These are phyloP conservation scores for Icerya purchasi DNA, from an alignment of 2,888 invertebrate genomes.

Conservation along the genomic window DNA sequence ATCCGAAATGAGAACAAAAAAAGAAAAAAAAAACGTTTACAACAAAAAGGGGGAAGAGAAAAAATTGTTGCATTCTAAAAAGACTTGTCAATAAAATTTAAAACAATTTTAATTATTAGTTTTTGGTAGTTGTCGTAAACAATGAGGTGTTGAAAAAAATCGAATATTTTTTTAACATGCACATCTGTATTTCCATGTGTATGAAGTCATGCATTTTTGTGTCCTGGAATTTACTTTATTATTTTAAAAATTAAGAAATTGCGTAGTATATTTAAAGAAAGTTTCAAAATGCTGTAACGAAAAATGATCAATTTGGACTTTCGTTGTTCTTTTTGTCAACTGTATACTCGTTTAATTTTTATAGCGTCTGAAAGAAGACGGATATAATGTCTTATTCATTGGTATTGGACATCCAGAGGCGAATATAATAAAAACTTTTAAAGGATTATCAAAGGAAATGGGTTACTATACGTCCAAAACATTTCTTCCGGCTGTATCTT, in stretches of 20 bases:
- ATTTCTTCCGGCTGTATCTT: slow-evolving; percentile 71
- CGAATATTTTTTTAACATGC: too few species aligned
- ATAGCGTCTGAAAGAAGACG: slow-evolving; percentile 43
- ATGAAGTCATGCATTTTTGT: not conserved
- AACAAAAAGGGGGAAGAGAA: too few species aligned
- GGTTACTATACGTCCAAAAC: slow-evolving; percentile 92
- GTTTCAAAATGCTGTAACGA: not conserved
- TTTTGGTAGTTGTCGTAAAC: too few species aligned
- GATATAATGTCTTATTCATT: slow-evolving; percentile 57
- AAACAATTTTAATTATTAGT: too few species aligned
- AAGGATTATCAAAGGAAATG: slow-evolving; percentile 45
- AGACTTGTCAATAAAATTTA: too few species aligned
- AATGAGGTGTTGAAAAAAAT: too few species aligned
- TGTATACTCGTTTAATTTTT: too few species aligned
- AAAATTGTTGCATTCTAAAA: too few species aligned
- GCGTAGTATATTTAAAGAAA: not conserved
- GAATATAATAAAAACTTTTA: slow-evolving; percentile 55
- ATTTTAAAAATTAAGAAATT: not conserved
- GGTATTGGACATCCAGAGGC: slow-evolving; percentile 82
- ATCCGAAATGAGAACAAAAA: too few species aligned
- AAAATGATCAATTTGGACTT: slow-evolving; percentile 19
- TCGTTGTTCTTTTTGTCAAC: too few species aligned
- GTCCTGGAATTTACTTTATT: not conserved
- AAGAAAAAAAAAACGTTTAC: too few species aligned
- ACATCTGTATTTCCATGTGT: not conserved